Evolutionary conservation across 2,888 invertebrate genomes (phyloP).

Genomic region (Alcis repandata): DNA sequence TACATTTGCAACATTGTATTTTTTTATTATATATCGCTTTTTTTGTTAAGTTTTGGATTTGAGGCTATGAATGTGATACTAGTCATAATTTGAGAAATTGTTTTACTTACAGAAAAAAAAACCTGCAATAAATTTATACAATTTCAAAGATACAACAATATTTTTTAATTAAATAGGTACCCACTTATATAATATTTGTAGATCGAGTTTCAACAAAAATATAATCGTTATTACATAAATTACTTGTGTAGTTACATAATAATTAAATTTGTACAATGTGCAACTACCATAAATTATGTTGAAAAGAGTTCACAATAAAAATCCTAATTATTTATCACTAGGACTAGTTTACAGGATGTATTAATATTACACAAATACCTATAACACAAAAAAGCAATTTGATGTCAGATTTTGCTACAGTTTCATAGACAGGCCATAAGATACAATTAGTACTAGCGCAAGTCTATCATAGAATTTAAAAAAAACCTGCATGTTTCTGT

Average conservation of each 20-base stretch:
- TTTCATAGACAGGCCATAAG: too few relatives aligned
- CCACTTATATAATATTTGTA: too few relatives aligned
- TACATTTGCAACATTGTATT: background rate
- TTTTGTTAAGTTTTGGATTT: constrained; percentile 1
- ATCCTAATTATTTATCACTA: constrained; percentile 5
- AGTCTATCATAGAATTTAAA: too few relatives aligned
- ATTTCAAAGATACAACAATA: background rate
- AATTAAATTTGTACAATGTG: background rate
- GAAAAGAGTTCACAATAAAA: background rate
- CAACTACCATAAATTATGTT: background rate
- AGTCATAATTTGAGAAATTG: constrained; percentile 54
- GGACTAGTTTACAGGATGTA: constrained; percentile 6
- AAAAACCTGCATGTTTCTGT: too few relatives aligned
- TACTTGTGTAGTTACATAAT: background rate
- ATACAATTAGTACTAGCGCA: too few relatives aligned
- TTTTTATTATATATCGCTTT: background rate
- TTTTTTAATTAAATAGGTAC: background rate
- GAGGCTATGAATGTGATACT: constrained; percentile 71
- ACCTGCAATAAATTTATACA: background rate
- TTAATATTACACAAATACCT: background rate
- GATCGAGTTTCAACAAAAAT: too few relatives aligned
- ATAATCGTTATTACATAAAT: too few relatives aligned
- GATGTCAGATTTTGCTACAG: too few relatives aligned
- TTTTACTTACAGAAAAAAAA: background rate
- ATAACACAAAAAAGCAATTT: too few relatives aligned